A percentile compares a stretch with the other conserved stretches of the same genome.
Conservation (phyloP, 2,888 invertebrate species). For the Cenopis cana region DNA sequence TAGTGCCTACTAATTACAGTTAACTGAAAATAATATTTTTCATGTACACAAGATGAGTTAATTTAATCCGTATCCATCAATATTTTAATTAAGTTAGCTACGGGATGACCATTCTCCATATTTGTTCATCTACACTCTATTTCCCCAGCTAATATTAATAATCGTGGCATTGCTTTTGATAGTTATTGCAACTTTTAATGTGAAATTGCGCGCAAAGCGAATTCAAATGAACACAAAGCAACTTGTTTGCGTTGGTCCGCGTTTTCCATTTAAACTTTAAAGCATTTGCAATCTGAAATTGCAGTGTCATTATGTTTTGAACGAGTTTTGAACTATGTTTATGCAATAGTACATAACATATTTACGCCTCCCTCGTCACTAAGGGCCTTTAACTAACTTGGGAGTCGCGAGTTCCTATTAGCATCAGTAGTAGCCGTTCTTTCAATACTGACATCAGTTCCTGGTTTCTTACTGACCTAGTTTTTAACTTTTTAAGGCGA, state of each 20-base stretch:
- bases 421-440: too few species aligned
- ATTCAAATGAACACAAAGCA: slow-evolving; percentile 39
- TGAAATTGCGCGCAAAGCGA: slow-evolving; percentile 33
- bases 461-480: too few species aligned
- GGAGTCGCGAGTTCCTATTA: too few species aligned
- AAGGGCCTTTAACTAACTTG: too few species aligned
- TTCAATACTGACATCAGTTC: too few species aligned
- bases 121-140: neutral
- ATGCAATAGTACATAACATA: neutral
- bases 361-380: neutral
- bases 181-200: slow-evolving; percentile 42
- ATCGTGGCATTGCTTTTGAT: slow-evolving; percentile 24
- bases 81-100: neutral
- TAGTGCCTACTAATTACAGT: too few species aligned
- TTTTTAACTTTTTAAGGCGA: too few species aligned
- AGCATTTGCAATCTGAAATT: slow-evolving; percentile 41
- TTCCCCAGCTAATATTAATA: slow-evolving; percentile 19
- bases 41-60: too few species aligned
- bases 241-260: slow-evolving; percentile 37
- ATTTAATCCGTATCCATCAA: too few species aligned
- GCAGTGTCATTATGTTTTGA: slow-evolving; percentile 38
- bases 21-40: too few species aligned
- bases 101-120: neutral
- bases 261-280: slow-evolving; percentile 42
- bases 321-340: slow-evolving; percentile 25